phyloP scores from a whole-genome alignment of 2,113 vertebrate genomes.

The Macrotis lagotis region DNA sequence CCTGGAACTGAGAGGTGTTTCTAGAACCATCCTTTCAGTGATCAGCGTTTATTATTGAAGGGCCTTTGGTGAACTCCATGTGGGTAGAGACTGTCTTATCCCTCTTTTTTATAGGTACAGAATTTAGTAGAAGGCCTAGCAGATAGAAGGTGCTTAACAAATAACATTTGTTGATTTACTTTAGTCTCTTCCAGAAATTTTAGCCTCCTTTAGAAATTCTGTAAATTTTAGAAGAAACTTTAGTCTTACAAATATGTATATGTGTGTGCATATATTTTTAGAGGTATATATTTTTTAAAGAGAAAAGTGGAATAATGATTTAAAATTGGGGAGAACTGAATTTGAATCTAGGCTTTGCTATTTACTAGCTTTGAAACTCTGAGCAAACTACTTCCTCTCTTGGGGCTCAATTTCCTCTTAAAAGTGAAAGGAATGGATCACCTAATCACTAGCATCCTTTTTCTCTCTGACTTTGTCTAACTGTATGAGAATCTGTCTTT shows the following conservation, averaged over 20 bases:
- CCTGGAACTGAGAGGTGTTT: neutral
- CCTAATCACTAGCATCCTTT: neutral
- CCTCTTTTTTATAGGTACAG: neutral
- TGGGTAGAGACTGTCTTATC: neutral
- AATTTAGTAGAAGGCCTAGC: neutral
- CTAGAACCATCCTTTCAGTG: neutral
- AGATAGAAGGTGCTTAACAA: neutral
- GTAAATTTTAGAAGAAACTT: neutral
- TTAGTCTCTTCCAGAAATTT: too few relatives aligned
- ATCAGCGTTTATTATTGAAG: neutral
- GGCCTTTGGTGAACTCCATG: neutral
- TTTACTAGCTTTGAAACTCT: neutral
- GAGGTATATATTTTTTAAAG: too few relatives aligned
- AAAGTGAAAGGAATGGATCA: neutral
- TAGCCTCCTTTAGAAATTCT: neutral
- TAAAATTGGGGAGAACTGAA: neutral
- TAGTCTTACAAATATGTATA: too few relatives aligned
- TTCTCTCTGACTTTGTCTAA: neutral
- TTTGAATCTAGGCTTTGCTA: neutral
- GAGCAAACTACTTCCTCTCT: neutral
- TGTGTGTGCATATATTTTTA: too few relatives aligned
- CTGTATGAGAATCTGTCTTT: too few relatives aligned
- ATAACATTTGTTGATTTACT: neutral
- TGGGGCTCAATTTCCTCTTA: neutral
- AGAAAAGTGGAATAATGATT: neutral